These are phyloP conservation scores for Drosophila azteca DNA, from an alignment of 1,140 invertebrate species.

Conservation along the genomic window DNA sequence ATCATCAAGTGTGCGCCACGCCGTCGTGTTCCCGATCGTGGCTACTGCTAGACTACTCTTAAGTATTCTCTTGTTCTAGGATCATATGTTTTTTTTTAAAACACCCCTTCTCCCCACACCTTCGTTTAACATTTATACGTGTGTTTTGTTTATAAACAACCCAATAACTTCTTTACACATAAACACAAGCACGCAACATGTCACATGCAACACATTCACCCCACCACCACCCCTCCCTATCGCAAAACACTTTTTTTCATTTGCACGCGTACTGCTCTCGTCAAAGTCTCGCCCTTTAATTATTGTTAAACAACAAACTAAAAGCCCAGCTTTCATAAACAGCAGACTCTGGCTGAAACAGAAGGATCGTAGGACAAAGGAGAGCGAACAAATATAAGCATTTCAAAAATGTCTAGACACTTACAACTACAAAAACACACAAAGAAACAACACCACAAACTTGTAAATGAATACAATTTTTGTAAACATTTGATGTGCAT, in stretches of 20 bases:
- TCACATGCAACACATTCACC: background rate
- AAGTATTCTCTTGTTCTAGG: slow-evolving; percentile 75
- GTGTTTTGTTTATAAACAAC: slow-evolving; percentile 64
- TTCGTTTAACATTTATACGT: slow-evolving; percentile 77
- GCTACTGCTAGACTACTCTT: slow-evolving; percentile 89
- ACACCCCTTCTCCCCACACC: slow-evolving; percentile 45
- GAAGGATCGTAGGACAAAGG: slow-evolving; percentile 3
- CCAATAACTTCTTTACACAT: slow-evolving; percentile 13
- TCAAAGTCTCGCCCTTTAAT: too few relatives aligned
- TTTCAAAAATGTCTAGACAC: slow-evolving; percentile 72
- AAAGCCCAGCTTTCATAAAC: slow-evolving; percentile 21
- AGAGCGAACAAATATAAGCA: slow-evolving; percentile 57
- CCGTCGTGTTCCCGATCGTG: slow-evolving; percentile 93
- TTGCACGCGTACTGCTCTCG: too few relatives aligned
- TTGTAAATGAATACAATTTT: slow-evolving; percentile 72
- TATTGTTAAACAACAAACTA: background rate
- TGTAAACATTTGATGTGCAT: slow-evolving; percentile 63
- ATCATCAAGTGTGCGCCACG: slow-evolving; percentile 98
- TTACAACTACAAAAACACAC: slow-evolving; percentile 12
- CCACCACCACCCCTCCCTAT: too few relatives aligned
- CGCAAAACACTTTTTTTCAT: too few relatives aligned
- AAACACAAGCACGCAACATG: slow-evolving; percentile 20
- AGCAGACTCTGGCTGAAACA: background rate
- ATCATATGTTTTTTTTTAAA: slow-evolving; percentile 58
- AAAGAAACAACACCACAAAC: slow-evolving; percentile 33